Evolutionary conservation across 2,797 vertebrate genomes (phyloP).

Genomic region (Heteromormyrus szaboi): DNA sequence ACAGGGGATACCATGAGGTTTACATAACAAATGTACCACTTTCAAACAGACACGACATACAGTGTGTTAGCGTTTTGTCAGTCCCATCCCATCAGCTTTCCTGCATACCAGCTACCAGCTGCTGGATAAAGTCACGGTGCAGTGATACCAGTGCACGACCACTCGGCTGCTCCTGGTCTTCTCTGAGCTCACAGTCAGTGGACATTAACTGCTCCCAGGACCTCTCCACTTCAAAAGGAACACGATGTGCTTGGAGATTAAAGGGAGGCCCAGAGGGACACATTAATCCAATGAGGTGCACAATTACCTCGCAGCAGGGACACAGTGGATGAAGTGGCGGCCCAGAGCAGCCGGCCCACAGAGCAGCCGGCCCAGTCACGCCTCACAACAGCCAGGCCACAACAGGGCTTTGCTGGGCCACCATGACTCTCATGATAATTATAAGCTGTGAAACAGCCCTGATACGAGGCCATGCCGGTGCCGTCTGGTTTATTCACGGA

Average conservation of each 20-base stretch:
- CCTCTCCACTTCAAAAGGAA: conserved; percentile 16
- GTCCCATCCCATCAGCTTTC: not conserved
- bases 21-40: not conserved
- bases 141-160: not conserved
- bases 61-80: not conserved
- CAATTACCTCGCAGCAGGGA: conserved; percentile 18
- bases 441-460: not conserved
- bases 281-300: conserved; percentile 7
- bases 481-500: not conserved
- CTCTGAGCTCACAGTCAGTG: not conserved
- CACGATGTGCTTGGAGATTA: conserved; percentile 4
- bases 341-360: not conserved
- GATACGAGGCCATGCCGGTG: not conserved
- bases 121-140: not conserved
- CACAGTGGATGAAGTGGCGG: not conserved
- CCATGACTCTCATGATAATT: conserved; percentile 8
- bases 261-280: conserved; percentile 5
- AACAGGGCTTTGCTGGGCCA: not conserved
- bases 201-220: not conserved
- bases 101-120: not conserved
- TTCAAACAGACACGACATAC: not conserved
- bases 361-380: not conserved
- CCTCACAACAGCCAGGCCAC: not conserved
- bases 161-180: not conserved
- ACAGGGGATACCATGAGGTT: not conserved